These are phyloP conservation scores for Dolichomitus sp. DNA, from an alignment of 2,888 invertebrate species.

Conservation along the genomic window DNA sequence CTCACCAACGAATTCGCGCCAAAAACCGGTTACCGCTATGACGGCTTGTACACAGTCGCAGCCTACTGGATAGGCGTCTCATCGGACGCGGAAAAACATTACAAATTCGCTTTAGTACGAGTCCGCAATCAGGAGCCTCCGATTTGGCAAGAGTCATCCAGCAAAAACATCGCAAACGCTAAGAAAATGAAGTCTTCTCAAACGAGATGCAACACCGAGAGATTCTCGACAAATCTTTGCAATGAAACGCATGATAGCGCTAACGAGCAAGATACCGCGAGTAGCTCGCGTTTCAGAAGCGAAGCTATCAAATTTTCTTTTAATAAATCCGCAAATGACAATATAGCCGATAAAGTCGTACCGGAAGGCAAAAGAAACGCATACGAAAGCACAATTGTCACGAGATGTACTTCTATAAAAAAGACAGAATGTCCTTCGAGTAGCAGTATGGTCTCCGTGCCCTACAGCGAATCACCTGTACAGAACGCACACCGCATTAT, in stretches of 20 bases:
- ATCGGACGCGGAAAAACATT: conserved; percentile 71
- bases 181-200: conserved; percentile 13
- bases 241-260: neutral
- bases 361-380: conserved; percentile 54
- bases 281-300: neutral
- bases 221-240: conserved; percentile 28
- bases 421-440: conserved; percentile 66
- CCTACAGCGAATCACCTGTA: conserved; percentile 45
- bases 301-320: conserved; percentile 23
- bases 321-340: conserved; percentile 6
- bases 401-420: conserved; percentile 73
- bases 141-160: conserved; percentile 68
- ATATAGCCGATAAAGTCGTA: conserved; percentile 14
- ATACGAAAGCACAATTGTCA: conserved; percentile 73
- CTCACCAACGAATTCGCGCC: conserved; percentile 80
- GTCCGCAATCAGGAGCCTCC: conserved; percentile 76
- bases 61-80: conserved; percentile 80
- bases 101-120: conserved; percentile 80
- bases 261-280: neutral
- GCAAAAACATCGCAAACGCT: neutral
- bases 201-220: conserved; percentile 13
- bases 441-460: conserved; percentile 17
- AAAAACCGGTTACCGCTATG: conserved; percentile 83
- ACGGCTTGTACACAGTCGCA: conserved; percentile 80
- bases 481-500: conserved; percentile 27